Percentiles rank a stretch among this genome's conserved stretches.
phyloP scores from a whole-genome alignment of 2,797 vertebrate species.

The Sparidentex hasta region DNA sequence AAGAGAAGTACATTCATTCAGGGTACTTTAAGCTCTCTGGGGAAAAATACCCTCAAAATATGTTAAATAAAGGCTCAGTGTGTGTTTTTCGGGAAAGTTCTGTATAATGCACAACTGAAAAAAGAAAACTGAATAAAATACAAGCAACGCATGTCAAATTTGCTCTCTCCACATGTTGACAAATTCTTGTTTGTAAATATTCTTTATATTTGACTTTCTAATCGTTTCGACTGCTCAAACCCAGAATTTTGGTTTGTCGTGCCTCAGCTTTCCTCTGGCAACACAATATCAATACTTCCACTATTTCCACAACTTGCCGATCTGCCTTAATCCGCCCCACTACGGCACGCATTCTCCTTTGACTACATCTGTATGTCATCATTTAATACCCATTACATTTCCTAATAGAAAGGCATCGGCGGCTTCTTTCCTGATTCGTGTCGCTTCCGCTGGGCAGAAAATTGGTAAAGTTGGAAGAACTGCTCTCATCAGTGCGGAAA shows the following conservation, averaged over 20 bases:
- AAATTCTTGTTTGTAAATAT: background rate
- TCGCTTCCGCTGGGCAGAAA: constrained; percentile 76
- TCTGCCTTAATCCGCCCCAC: constrained; percentile 48
- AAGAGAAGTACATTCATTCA: constrained; percentile 47
- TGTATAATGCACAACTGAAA: constrained; percentile 30
- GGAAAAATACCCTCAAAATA: constrained; percentile 36
- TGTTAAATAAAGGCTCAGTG: constrained; percentile 35
- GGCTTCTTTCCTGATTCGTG: constrained; percentile 51
- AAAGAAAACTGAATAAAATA: constrained; percentile 34
- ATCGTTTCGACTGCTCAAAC: constrained; percentile 33
- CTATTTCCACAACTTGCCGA: constrained; percentile 47
- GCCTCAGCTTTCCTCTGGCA: constrained; percentile 26
- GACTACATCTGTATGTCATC: constrained; percentile 72
- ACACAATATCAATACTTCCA: constrained; percentile 36
- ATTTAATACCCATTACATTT: constrained; percentile 75
- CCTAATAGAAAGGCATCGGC: constrained; percentile 57
- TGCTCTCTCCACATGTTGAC: constrained; percentile 11
- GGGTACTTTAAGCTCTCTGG: constrained; percentile 32
- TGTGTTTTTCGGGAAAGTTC: background rate
- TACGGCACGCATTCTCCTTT: constrained; percentile 31
- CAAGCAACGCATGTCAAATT: constrained; percentile 18
- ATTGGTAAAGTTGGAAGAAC: constrained; percentile 78
- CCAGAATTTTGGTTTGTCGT: background rate
- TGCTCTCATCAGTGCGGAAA: constrained; percentile 79
- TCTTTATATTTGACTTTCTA: constrained; percentile 2